Evolutionary conservation across 92 coral and sea anemone species (phyloP).

Genomic region (Porites cylindrica): DNA sequence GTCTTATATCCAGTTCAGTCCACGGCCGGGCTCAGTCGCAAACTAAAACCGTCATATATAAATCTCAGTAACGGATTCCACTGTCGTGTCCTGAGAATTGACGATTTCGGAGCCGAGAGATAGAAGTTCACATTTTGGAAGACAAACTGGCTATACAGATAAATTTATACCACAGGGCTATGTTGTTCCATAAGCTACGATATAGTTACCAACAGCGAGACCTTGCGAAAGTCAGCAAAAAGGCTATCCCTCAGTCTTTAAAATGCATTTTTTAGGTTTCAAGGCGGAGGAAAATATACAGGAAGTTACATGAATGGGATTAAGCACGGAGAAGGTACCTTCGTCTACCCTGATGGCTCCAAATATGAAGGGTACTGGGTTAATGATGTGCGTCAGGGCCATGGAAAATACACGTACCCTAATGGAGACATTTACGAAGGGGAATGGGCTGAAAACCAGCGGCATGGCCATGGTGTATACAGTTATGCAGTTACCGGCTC

Average conservation of each 20-base stretch:
- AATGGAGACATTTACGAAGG: conserved; percentile 98
- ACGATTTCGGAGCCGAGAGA: too few relatives aligned
- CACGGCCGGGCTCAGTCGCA: too few relatives aligned
- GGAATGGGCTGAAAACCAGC: conserved; percentile 94
- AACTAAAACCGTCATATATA: too few relatives aligned
- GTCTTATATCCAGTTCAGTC: too few relatives aligned
- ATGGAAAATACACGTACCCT: conserved; percentile 89
- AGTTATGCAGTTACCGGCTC: conserved; percentile 93
- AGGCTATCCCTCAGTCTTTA: background rate
- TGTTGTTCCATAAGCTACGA: too few relatives aligned
- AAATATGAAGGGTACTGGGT: conserved; percentile 95
- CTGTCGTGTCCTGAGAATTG: too few relatives aligned
- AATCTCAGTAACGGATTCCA: too few relatives aligned
- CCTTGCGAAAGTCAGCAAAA: background rate
- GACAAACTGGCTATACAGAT: too few relatives aligned
- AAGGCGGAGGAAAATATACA: conserved; percentile 83
- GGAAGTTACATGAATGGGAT: conserved; percentile 93
- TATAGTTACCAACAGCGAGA: too few relatives aligned
- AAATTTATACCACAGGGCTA: too few relatives aligned
- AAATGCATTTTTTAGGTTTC: conserved; percentile 66
- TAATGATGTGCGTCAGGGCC: conserved; percentile 92
- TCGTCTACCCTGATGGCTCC: conserved; percentile 95
- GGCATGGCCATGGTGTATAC: conserved; percentile 95
- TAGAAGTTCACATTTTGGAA: too few relatives aligned
- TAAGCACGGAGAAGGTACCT: conserved; percentile 96